These are phyloP conservation scores for Amaurobius ferox DNA, from an alignment of 2,888 invertebrate species.

Conservation along the genomic window DNA sequence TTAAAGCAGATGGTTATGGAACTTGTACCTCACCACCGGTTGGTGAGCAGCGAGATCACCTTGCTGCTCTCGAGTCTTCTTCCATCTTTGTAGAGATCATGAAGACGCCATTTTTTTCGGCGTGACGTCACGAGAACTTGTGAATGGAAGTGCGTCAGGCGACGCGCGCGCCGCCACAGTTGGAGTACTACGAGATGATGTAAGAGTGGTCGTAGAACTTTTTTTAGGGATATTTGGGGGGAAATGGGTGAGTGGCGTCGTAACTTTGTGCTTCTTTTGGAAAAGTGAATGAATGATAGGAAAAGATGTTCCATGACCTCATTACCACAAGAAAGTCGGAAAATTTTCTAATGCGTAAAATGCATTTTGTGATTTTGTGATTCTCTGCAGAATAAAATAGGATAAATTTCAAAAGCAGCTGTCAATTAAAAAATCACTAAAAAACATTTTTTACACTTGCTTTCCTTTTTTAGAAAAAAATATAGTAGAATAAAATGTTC, in stretches of 20 bases:
- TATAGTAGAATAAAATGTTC: no score
- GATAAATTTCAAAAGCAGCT: no score
- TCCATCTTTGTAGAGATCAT: conserved; percentile 13
- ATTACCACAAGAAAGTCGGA: no score
- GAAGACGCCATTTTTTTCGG: conserved; percentile 11
- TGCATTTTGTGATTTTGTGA: no score
- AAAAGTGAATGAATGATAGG: neutral
- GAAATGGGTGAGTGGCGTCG: neutral
- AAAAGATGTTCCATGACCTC: neutral
- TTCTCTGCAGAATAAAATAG: no score
- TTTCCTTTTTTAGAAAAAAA: no score
- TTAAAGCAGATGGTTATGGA: conserved; percentile 47
- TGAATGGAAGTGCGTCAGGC: conserved; percentile 33
- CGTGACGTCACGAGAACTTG: conserved; percentile 41
- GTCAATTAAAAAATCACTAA: no score
- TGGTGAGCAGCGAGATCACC: conserved; percentile 50
- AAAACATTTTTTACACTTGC: no score
- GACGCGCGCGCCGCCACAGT: conserved; percentile 27
- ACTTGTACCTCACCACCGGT: conserved; percentile 39
- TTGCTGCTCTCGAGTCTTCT: conserved; percentile 44
- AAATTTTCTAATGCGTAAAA: no score
- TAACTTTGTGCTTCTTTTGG: neutral
- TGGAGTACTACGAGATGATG: conserved; percentile 9
- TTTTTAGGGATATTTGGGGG: neutral
- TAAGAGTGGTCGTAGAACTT: neutral